These are phyloP conservation scores for Sinonovacula constricta DNA, from an alignment of 1,140 invertebrate genomes.

Conservation along the genomic window DNA sequence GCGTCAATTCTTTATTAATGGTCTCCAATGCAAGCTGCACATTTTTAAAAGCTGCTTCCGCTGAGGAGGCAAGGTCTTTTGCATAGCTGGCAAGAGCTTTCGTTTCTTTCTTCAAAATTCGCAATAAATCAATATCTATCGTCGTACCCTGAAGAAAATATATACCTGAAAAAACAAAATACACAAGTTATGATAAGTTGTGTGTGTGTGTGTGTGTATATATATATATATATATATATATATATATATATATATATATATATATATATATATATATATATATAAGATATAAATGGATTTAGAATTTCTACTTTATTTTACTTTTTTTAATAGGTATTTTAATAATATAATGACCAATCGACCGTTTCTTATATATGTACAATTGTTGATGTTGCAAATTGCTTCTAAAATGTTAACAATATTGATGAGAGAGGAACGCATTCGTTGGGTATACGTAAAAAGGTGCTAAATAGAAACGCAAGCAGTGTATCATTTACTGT, in stretches of 20 bases:
- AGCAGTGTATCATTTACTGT: no score
- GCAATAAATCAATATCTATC: slow-evolving; percentile 8
- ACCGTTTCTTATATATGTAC: no score
- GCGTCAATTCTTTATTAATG: neutral
- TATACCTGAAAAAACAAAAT: neutral
- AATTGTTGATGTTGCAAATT: no score
- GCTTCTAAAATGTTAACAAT: no score
- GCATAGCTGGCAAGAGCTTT: slow-evolving; percentile 10
- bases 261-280: neutral
- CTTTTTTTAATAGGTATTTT: neutral
- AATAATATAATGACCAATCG: neutral
- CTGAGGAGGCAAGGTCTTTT: neutral
- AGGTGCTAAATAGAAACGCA: no score
- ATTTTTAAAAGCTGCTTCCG: neutral
- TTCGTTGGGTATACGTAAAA: no score
- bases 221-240: no score
- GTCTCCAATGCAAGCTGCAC: neutral
- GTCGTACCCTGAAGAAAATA: slow-evolving; percentile 28
- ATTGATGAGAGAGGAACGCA: no score
- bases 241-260: no score
- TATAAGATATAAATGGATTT: neutral
- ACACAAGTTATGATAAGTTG: neutral
- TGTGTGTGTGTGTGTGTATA: no score
- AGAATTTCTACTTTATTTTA: neutral
- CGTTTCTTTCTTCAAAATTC: slow-evolving; percentile 6